Percentiles rank a stretch among this genome's conserved stretches.
Evolutionary conservation across 1,140 invertebrate species (phyloP).

Genomic region (Drosophila bifasciata): DNA sequence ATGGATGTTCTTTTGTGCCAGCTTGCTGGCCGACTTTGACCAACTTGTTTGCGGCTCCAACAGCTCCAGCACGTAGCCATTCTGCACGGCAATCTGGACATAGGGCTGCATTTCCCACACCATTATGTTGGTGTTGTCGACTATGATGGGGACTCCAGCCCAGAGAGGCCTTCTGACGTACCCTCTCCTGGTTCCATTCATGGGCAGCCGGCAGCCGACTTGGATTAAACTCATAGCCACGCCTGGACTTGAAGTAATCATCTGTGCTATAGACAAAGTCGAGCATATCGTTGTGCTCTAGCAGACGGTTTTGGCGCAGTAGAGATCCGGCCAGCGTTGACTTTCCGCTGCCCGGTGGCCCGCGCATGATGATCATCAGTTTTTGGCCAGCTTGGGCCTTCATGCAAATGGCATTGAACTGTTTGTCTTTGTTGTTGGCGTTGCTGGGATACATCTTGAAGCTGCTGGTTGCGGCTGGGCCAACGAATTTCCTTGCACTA

Average conservation of each 20-base stretch:
- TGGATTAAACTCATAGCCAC: slow-evolving; percentile 88
- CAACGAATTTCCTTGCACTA: slow-evolving; percentile 37
- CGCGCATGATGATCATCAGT: slow-evolving; percentile 90
- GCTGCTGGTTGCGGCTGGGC: slow-evolving; percentile 22
- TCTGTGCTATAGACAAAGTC: slow-evolving; percentile 90
- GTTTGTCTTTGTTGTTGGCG: slow-evolving; percentile 28
- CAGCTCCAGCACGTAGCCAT: slow-evolving; percentile 90
- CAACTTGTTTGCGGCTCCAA: slow-evolving; percentile 91
- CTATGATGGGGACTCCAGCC: slow-evolving; percentile 90
- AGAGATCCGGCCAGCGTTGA: slow-evolving; percentile 87
- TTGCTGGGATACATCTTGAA: slow-evolving; percentile 54
- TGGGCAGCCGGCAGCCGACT: slow-evolving; percentile 88
- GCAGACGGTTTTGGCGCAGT: slow-evolving; percentile 84
- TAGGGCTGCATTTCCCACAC: slow-evolving; percentile 93
- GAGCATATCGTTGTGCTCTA: slow-evolving; percentile 59
- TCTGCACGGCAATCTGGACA: slow-evolving; percentile 86
- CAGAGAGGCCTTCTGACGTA: slow-evolving; percentile 85
- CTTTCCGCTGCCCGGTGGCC: slow-evolving; percentile 93
- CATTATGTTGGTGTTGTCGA: slow-evolving; percentile 93
- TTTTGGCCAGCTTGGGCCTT: slow-evolving; percentile 53
- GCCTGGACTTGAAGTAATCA: slow-evolving; percentile 87
- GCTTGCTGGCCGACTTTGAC: slow-evolving; percentile 87
- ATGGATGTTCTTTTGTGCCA: slow-evolving; percentile 87
- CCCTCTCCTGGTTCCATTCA: slow-evolving; percentile 87
- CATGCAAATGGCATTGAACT: slow-evolving; percentile 53